phyloP scores from a whole-genome alignment of 2,113 vertebrate species.

The Condylura cristata region DNA sequence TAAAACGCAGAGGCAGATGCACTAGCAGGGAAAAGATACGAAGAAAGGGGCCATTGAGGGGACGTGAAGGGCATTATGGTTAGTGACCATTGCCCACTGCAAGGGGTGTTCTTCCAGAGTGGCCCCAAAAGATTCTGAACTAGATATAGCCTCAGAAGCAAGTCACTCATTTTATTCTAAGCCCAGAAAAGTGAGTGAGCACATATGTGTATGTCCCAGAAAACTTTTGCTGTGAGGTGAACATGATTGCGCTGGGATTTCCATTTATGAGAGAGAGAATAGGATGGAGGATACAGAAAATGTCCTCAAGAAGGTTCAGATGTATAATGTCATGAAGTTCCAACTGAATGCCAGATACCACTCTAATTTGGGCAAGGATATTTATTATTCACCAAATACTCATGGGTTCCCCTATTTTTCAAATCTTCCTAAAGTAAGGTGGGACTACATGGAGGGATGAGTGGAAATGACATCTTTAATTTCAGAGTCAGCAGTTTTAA shows the following conservation, averaged over 20 bases:
- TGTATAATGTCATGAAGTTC: background rate
- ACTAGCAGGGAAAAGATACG: constrained; percentile 69
- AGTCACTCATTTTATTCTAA: background rate
- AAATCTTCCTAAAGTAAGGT: no score
- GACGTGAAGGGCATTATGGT: constrained; percentile 29
- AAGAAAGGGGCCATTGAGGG: constrained; percentile 54
- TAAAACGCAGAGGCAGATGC: constrained; percentile 81
- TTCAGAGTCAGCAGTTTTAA: background rate
- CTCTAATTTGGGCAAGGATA: background rate
- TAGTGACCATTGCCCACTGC: constrained; percentile 25
- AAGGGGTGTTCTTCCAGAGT: background rate
- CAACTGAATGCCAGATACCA: fast-evolving
- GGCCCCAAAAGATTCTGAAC: background rate
- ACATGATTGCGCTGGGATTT: background rate
- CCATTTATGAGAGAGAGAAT: background rate
- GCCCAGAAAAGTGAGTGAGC: background rate
- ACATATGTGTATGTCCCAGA: background rate
- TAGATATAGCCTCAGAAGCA: background rate
- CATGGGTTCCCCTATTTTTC: background rate
- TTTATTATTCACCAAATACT: background rate
- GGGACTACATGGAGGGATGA: fast-evolving
- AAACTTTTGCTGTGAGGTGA: background rate
- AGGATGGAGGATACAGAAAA: background rate
- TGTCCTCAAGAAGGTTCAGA: background rate
- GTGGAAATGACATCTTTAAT: background rate